phyloP scores from a whole-genome alignment of 2,113 vertebrate species.

The Mesoclemmys tuberculata region DNA sequence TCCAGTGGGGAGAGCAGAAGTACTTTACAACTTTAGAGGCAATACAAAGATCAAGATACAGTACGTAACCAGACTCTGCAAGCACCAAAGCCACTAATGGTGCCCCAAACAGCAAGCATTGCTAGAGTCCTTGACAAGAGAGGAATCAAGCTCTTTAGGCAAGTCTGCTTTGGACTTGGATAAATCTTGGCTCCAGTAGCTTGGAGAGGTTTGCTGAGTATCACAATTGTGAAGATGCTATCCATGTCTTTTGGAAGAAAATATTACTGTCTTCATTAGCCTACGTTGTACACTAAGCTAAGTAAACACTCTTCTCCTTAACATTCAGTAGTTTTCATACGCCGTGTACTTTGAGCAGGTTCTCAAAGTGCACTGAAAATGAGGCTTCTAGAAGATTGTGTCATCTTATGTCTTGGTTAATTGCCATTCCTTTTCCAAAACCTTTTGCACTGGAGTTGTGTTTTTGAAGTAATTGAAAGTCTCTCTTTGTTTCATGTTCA shows the following conservation, averaged over 20 bases:
- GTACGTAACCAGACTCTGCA: too few relatives aligned
- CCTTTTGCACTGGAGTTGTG: constrained; percentile 61
- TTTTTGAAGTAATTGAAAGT: constrained; percentile 78
- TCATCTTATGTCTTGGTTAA: constrained; percentile 74
- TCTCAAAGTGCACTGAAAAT: constrained; percentile 59
- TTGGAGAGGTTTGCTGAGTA: rapidly evolving
- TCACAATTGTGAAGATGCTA: rapidly evolving
- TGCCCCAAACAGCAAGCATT: neutral
- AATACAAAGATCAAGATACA: rapidly evolving
- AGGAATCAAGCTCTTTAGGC: neutral
- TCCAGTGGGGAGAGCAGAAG: rapidly evolving
- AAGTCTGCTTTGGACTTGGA: neutral
- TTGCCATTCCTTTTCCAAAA: constrained; percentile 71
- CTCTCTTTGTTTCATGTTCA: constrained; percentile 78
- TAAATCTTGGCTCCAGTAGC: neutral
- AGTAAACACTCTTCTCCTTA: constrained; percentile 3
- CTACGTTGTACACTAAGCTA: neutral
- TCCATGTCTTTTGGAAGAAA: neutral
- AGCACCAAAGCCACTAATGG: neutral
- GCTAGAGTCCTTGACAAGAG: neutral
- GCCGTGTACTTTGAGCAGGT: constrained; percentile 58
- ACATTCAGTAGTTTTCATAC: constrained; percentile 10
- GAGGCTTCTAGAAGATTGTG: constrained; percentile 68
- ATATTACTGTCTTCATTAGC: neutral
- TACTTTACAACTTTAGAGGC: neutral